phyloP scores from a whole-genome alignment of 2,113 vertebrate species.

The Pterophyllum scalare region DNA sequence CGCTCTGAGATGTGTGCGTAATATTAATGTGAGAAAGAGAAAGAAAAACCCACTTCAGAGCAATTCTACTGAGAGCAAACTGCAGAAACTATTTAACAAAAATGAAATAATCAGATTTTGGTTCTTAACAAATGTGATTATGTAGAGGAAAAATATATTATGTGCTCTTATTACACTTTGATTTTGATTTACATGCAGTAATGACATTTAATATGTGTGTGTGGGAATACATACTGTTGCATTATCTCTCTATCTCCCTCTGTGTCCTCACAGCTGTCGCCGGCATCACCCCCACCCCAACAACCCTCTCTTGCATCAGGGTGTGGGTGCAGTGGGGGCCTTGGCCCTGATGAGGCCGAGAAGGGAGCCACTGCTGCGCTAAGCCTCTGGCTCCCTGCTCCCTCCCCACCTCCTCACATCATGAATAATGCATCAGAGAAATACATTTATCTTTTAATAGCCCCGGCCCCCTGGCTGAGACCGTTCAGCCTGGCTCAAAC shows the following conservation, averaged over 20 bases:
- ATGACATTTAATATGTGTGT: slow-evolving; percentile 33
- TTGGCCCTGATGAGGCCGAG: slow-evolving; percentile 68
- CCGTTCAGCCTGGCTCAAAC: slow-evolving; percentile 71
- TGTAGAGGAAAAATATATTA: neutral
- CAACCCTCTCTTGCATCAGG: slow-evolving; percentile 58
- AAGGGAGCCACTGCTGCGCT: slow-evolving; percentile 80
- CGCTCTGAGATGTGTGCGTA: neutral
- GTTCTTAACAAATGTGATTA: neutral
- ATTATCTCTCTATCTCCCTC: slow-evolving; percentile 64
- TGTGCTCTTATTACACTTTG: neutral
- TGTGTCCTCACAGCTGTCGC: slow-evolving; percentile 73
- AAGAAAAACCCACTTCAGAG: neutral
- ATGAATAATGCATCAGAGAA: slow-evolving; percentile 86
- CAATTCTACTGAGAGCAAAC: neutral
- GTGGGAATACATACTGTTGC: slow-evolving; percentile 54
- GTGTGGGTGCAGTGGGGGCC: slow-evolving; percentile 70
- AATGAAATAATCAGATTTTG: neutral
- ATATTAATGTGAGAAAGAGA: neutral
- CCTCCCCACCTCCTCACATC: slow-evolving; percentile 70
- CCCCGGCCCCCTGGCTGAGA: slow-evolving; percentile 72
- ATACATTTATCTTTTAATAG: slow-evolving; percentile 88
- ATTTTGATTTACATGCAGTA: neutral
- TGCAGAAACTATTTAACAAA: neutral
- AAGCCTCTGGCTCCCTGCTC: slow-evolving; percentile 81
- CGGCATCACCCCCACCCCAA: slow-evolving; percentile 34